phyloP scores from a whole-genome alignment of 30 jellyfish, hydroid and myxozoan genomes.

The Cassiopea xamachana region DNA sequence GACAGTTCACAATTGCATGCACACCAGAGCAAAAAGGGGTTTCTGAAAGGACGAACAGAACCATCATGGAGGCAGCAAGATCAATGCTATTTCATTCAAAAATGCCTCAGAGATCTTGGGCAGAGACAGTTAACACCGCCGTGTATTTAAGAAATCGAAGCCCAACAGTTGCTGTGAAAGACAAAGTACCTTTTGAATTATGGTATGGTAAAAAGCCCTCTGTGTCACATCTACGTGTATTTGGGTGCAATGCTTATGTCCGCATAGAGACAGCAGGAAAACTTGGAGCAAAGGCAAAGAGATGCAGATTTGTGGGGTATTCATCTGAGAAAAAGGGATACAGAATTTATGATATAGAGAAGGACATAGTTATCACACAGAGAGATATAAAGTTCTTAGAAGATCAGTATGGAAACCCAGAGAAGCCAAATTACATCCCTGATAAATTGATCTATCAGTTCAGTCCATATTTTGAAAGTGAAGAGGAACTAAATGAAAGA shows the following conservation, averaged over 20 bases:
- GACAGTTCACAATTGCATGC: background rate
- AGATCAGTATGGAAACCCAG: no score
- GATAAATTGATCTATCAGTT: background rate
- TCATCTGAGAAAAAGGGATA: background rate
- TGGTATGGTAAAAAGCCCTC: background rate
- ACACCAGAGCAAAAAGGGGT: slow-evolving; percentile 56
- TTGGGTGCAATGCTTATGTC: slow-evolving; percentile 42
- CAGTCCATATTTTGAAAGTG: no score
- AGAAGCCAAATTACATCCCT: background rate
- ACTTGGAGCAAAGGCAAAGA: slow-evolving; percentile 16
- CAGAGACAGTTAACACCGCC: slow-evolving; percentile 45
- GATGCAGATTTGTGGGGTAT: slow-evolving; percentile 38
- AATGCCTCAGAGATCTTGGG: slow-evolving; percentile 22
- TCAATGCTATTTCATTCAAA: slow-evolving; percentile 34
- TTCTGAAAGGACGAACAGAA: slow-evolving; percentile 18
- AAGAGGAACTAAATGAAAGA: background rate
- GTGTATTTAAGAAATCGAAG: slow-evolving; percentile 32
- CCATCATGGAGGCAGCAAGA: slow-evolving; percentile 15
- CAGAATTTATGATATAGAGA: no score
- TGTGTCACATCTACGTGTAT: slow-evolving; percentile 10
- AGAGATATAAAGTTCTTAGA: no score
- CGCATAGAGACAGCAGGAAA: slow-evolving; percentile 5
- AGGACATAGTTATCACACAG: no score
- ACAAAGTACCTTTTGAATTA: slow-evolving; percentile 12
- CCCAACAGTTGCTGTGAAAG: slow-evolving; percentile 32